These are phyloP conservation scores for Xenops minutus DNA, from an alignment of 2,797 vertebrate species.

Conservation along the genomic window DNA sequence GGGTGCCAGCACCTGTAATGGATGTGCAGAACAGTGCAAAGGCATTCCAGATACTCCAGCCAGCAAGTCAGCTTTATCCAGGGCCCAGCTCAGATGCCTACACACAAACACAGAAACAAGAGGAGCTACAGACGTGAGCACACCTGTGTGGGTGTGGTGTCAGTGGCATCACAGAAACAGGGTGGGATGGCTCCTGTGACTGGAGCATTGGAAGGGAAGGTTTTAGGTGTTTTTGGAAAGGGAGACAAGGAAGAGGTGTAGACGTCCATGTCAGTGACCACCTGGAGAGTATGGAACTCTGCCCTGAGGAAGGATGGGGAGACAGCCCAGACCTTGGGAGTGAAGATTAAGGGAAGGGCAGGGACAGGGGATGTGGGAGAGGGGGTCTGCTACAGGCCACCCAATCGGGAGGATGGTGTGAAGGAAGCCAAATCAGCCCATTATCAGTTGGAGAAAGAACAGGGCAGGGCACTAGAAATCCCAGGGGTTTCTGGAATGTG, in stretches of 20 bases:
- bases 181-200: background rate
- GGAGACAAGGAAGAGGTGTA: accelerated
- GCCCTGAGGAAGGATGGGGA: background rate
- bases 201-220: background rate
- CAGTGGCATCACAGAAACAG: accelerated
- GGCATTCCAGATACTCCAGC: background rate
- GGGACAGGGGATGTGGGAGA: background rate
- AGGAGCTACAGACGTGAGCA: background rate
- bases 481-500: background rate
- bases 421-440: background rate
- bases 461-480: background rate
- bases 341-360: background rate
- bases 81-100: background rate
- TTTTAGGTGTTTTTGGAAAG: background rate
- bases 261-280: background rate
- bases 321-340: background rate
- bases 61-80: background rate
- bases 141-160: accelerated
- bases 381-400: no score
- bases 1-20: no score
- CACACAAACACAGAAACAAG: background rate
- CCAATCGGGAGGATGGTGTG: accelerated
- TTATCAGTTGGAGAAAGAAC: background rate
- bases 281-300: background rate
- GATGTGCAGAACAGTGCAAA: background rate